Conservation (phyloP, 2,888 invertebrate genomes). For the Thymelicus sylvestris region DNA sequence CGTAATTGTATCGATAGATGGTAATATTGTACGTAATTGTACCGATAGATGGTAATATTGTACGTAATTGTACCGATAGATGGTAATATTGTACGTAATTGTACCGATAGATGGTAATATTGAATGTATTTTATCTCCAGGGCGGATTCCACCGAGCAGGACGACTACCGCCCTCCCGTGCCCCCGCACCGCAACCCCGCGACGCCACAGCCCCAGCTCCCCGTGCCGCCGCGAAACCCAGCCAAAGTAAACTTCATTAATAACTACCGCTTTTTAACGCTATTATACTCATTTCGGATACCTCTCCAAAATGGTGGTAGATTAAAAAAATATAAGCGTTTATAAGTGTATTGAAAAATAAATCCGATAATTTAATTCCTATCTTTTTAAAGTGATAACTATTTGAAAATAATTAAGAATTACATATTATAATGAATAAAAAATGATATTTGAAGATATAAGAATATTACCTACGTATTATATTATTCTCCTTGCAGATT, state of each 20-base stretch:
- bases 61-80: not conserved
- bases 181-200: constrained; percentile 93
- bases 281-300: too few species aligned
- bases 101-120: constrained; percentile 4
- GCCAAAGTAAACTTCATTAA: constrained; percentile 65
- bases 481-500: constrained; percentile 56
- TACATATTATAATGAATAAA: too few species aligned
- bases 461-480: too few species aligned
- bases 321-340: too few species aligned
- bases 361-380: too few species aligned
- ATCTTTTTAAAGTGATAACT: too few species aligned
- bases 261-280: not conserved
- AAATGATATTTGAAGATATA: too few species aligned
- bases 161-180: constrained; percentile 93
- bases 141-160: constrained; percentile 71
- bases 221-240: constrained; percentile 74
- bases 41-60: too few species aligned
- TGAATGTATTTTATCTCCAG: constrained; percentile 58
- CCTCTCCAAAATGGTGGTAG: too few species aligned
- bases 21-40: not conserved
- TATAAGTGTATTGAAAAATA: too few species aligned
- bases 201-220: constrained; percentile 69
- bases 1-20: not conserved
- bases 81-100: not conserved
- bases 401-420: too few species aligned